A percentile compares a stretch with the other conserved stretches of the same genome.
These are phyloP conservation scores for Erebia epiphron DNA, from an alignment of 2,888 invertebrate genomes.

Conservation along the genomic window DNA sequence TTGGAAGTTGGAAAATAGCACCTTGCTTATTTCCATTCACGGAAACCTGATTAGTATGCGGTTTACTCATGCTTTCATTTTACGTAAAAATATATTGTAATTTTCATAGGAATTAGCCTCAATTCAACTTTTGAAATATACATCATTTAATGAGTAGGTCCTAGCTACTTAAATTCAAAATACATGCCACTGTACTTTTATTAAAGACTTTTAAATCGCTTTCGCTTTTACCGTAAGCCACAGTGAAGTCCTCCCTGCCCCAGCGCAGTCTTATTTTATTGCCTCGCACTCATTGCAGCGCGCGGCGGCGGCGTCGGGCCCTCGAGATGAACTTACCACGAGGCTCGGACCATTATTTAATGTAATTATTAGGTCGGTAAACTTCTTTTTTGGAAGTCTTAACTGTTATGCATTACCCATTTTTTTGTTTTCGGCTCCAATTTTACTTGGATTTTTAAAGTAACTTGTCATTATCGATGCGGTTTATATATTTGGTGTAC, in stretches of 20 bases:
- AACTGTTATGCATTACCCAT: slow-evolving; percentile 58
- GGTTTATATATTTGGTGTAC: not conserved
- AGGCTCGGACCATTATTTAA: slow-evolving; percentile 76
- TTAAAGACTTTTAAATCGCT: slow-evolving; percentile 43
- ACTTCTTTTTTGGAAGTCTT: slow-evolving; percentile 68
- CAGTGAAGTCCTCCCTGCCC: slow-evolving; percentile 47
- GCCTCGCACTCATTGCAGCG: slow-evolving; percentile 63
- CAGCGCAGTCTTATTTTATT: slow-evolving; percentile 67
- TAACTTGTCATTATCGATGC: not conserved
- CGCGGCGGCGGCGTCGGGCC: slow-evolving; percentile 62
- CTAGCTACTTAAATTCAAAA: too few relatives aligned
- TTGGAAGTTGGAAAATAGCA: too few relatives aligned
- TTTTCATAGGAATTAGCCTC: too few relatives aligned
- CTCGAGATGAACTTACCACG: slow-evolving; percentile 73
- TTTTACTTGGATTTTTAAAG: slow-evolving; percentile 38
- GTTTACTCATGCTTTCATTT: too few relatives aligned
- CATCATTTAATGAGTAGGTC: too few relatives aligned
- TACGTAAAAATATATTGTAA: too few relatives aligned
- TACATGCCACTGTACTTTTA: not conserved
- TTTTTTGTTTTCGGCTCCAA: slow-evolving; percentile 46
- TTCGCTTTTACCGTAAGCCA: slow-evolving; percentile 43
- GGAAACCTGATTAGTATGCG: too few relatives aligned
- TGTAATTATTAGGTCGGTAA: slow-evolving; percentile 76
- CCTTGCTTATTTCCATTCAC: too few relatives aligned
- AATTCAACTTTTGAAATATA: too few relatives aligned